Evolutionary conservation across 1,140 invertebrate species (phyloP).

Genomic region (Dinothrombium tinctorium): DNA sequence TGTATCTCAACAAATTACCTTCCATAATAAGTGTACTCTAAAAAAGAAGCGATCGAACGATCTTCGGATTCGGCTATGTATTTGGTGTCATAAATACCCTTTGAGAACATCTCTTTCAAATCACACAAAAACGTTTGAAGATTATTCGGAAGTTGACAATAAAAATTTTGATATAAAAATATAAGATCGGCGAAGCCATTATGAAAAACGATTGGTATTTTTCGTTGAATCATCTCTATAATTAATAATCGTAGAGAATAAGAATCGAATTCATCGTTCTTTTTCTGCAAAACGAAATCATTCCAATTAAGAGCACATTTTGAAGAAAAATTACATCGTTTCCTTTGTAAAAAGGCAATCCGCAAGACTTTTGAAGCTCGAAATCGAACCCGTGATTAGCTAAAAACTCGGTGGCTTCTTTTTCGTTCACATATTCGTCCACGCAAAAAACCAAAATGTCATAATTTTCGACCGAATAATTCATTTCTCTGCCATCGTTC

Average conservation of each 20-base stretch:
- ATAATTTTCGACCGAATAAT: slow-evolving; percentile 24
- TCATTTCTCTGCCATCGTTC: neutral
- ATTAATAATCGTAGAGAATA: slow-evolving; percentile 21
- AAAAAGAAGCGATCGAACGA: slow-evolving; percentile 22
- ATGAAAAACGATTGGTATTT: slow-evolving; percentile 25
- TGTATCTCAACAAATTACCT: slow-evolving; percentile 19
- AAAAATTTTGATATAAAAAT: slow-evolving; percentile 28
- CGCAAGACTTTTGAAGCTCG: slow-evolving; percentile 24
- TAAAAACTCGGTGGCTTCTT: slow-evolving; percentile 23
- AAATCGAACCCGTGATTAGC: slow-evolving; percentile 29
- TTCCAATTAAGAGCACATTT: neutral
- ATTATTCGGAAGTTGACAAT: slow-evolving; percentile 22
- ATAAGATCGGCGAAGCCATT: slow-evolving; percentile 27
- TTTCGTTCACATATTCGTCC: slow-evolving; percentile 25
- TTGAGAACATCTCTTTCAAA: slow-evolving; percentile 24
- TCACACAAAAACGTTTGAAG: slow-evolving; percentile 24
- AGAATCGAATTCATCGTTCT: neutral
- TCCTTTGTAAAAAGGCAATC: slow-evolving; percentile 25
- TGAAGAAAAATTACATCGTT: slow-evolving; percentile 18
- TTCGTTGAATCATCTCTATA: slow-evolving; percentile 17
- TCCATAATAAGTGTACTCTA: slow-evolving; percentile 28
- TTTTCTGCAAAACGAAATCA: slow-evolving; percentile 5
- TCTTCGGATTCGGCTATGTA: slow-evolving; percentile 25
- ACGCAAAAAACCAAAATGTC: slow-evolving; percentile 23
- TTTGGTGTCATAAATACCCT: slow-evolving; percentile 29